Percentiles rank a stretch among this genome's conserved stretches.
These are phyloP conservation scores for Littorina saxatilis DNA, from an alignment of 1,140 invertebrate species.

Conservation along the genomic window DNA sequence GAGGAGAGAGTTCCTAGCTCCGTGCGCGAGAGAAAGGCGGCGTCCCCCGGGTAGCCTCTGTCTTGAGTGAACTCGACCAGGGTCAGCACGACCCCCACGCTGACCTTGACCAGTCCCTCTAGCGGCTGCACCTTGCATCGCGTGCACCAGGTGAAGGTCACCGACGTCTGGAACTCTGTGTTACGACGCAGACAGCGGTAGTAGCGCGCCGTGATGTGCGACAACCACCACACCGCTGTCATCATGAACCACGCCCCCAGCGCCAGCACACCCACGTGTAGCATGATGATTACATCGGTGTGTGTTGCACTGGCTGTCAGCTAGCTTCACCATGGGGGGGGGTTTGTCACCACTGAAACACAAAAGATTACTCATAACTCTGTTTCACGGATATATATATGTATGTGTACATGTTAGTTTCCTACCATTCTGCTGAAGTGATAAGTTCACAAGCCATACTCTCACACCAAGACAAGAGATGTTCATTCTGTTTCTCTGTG, in stretches of 20 bases:
- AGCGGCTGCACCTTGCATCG: conserved; percentile 40
- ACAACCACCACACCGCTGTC: conserved; percentile 54
- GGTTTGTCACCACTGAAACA: neutral
- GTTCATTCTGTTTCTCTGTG: too few relatives aligned
- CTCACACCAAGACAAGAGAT: neutral
- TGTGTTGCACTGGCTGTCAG: too few relatives aligned
- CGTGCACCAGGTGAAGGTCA: conserved; percentile 48
- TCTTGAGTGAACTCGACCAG: conserved; percentile 16
- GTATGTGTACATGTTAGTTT: neutral
- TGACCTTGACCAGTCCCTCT: conserved; percentile 51
- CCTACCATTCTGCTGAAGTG: neutral
- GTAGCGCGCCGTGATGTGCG: conserved; percentile 50
- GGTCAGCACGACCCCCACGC: conserved; percentile 25
- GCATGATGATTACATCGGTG: conserved; percentile 24
- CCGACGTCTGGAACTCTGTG: conserved; percentile 45
- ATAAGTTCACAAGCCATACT: neutral
- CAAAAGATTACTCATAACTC: too few relatives aligned
- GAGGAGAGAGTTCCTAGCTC: conserved; percentile 48
- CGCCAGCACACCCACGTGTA: conserved; percentile 36
- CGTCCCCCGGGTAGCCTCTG: neutral
- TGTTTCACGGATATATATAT: neutral
- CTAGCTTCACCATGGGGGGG: neutral
- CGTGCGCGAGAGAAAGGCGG: conserved; percentile 12
- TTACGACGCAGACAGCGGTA: conserved; percentile 44
- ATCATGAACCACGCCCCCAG: conserved; percentile 48